Conservation (phyloP, 1,140 invertebrate genomes). For the Danaus plexippus region DNA sequence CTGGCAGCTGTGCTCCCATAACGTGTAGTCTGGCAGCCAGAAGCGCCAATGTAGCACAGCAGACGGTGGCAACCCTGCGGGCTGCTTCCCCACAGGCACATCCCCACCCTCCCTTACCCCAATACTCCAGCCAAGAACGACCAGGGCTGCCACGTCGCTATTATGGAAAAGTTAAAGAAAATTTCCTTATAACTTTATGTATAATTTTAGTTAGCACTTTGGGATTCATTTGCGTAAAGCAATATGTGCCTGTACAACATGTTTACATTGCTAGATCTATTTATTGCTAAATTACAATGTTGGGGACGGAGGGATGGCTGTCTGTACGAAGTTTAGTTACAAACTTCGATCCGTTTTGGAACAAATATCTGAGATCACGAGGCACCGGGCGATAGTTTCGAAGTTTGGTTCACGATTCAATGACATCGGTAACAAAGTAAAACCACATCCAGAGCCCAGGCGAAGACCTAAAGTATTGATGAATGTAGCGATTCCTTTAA, state of each 20-base stretch:
- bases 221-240: too few relatives aligned
- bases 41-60: constrained; percentile 84
- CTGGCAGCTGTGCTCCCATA: constrained; percentile 96
- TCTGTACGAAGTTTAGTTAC: constrained; percentile 15
- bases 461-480: too few relatives aligned
- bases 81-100: constrained; percentile 82
- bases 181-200: constrained; percentile 3
- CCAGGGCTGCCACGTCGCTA: constrained; percentile 78
- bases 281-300: constrained; percentile 9
- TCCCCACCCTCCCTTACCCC: constrained; percentile 60
- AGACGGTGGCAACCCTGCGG: constrained; percentile 82
- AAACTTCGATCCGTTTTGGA: constrained; percentile 17
- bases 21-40: constrained; percentile 90
- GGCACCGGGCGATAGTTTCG: constrained; percentile 3
- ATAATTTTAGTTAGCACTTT: too few relatives aligned
- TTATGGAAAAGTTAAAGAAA: constrained; percentile 28
- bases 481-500: too few relatives aligned
- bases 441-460: too few relatives aligned
- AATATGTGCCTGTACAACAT: not conserved
- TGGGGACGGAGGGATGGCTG: constrained; percentile 7
- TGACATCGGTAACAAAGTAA: not conserved
- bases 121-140: constrained; percentile 53
- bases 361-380: constrained; percentile 13
- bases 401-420: constrained; percentile 6
- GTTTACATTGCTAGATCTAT: not conserved